These are phyloP conservation scores for Furcifer pardalis DNA, from an alignment of 2,797 vertebrate genomes.

Conservation along the genomic window DNA sequence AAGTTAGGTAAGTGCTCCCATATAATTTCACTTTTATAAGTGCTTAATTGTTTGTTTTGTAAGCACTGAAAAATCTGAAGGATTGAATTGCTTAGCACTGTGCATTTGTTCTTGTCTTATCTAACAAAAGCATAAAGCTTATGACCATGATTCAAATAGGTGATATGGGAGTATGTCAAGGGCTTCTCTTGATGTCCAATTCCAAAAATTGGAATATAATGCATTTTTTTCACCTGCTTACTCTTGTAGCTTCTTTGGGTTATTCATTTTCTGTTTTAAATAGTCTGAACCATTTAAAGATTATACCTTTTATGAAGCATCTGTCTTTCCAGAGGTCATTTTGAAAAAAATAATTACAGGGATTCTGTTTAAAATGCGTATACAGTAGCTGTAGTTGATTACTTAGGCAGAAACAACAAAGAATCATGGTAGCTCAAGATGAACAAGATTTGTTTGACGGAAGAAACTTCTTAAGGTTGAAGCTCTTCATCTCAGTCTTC, in stretches of 20 bases:
- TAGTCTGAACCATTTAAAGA: background rate
- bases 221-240: background rate
- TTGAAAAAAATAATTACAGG: background rate
- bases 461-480: no score
- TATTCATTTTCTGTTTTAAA: background rate
- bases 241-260: background rate
- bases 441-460: no score
- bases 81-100: background rate
- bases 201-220: background rate
- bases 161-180: background rate
- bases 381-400: background rate
- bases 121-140: background rate
- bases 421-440: no score
- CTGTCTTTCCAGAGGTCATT: background rate
- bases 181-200: background rate
- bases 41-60: background rate
- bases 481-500: no score
- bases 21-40: constrained; percentile 16
- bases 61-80: background rate
- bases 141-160: background rate
- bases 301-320: no score
- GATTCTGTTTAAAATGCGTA: background rate
- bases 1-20: constrained; percentile 89
- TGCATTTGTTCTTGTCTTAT: background rate
- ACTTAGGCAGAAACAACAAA: no score